phyloP scores from a whole-genome alignment of 2,888 invertebrate genomes.

The Peribatodes rhomboidaria region DNA sequence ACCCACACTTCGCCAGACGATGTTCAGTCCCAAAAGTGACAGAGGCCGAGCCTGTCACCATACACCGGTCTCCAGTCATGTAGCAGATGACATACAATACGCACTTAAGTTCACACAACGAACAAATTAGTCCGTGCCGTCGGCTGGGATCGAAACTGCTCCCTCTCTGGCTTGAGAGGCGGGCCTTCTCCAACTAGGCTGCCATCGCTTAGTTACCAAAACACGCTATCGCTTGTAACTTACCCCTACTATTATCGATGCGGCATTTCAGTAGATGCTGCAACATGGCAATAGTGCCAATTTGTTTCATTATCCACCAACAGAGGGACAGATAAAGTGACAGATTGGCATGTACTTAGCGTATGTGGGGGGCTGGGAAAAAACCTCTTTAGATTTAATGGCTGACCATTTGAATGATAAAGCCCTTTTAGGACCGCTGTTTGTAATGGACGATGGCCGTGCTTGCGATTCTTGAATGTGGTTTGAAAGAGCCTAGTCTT shows the following conservation, averaged over 20 bases:
- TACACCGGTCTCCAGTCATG: too few species aligned
- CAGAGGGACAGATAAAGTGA: conserved; percentile 65
- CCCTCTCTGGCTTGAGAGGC: too few species aligned
- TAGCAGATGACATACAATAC: too few species aligned
- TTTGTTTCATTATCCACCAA: conserved; percentile 77
- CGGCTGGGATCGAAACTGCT: too few species aligned
- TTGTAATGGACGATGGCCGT: conserved; percentile 18
- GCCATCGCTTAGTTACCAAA: not conserved
- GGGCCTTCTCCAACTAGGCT: too few species aligned
- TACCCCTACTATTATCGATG: conserved; percentile 56
- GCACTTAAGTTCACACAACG: too few species aligned
- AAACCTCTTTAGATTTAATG: conserved; percentile 55
- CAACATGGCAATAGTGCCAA: conserved; percentile 75
- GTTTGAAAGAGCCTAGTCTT: not conserved
- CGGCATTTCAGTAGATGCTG: conserved; percentile 74
- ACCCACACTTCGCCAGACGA: too few species aligned
- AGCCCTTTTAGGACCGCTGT: conserved; percentile 31
- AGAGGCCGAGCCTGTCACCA: too few species aligned
- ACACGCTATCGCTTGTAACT: conserved; percentile 38
- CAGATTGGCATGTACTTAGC: conserved; percentile 71
- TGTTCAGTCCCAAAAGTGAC: too few species aligned
- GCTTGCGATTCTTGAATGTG: conserved; percentile 13
- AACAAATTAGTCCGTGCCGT: too few species aligned
- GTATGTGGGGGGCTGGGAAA: conserved; percentile 59
- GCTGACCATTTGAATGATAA: conserved; percentile 49